Evolutionary conservation across 92 coral and sea anemone genomes (phyloP).

Genomic region (Umimayanthus chanpuru): DNA sequence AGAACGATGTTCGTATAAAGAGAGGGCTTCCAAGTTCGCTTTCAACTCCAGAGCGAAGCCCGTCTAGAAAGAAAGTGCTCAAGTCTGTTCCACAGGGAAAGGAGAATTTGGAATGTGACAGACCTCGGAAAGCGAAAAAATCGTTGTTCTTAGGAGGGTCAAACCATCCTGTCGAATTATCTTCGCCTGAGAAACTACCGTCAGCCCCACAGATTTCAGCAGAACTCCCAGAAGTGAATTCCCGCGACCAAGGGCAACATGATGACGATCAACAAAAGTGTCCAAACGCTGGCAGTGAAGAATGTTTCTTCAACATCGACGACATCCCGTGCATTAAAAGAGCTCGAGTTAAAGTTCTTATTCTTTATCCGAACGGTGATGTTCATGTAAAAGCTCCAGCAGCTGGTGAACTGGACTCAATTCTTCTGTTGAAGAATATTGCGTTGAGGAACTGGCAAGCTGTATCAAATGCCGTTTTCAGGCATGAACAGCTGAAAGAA

Average conservation of each 20-base stretch:
- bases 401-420: conserved; percentile 17
- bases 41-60: not conserved
- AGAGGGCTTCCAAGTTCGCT: not conserved
- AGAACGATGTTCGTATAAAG: not conserved
- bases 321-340: not conserved
- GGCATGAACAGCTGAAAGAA: conserved; percentile 39
- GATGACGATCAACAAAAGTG: too few relatives aligned
- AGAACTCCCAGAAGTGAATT: not conserved
- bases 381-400: conserved; percentile 2
- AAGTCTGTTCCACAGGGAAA: not conserved
- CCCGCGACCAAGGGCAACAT: not conserved
- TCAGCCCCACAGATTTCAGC: not conserved
- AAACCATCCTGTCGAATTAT: not conserved
- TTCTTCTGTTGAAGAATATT: conserved; percentile 14
- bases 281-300: not conserved
- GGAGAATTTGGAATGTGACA: not conserved
- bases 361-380: conserved; percentile 16
- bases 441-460: conserved; percentile 38
- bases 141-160: not conserved
- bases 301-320: conserved; percentile 3
- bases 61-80: not conserved
- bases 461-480: conserved; percentile 6
- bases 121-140: too few relatives aligned
- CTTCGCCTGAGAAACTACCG: not conserved
- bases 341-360: conserved; percentile 25